Evolutionary conservation across 1,140 invertebrate genomes (phyloP), one percentile per base, ranked within the genome.

Genomic region (Drosophila mayri): DNA sequence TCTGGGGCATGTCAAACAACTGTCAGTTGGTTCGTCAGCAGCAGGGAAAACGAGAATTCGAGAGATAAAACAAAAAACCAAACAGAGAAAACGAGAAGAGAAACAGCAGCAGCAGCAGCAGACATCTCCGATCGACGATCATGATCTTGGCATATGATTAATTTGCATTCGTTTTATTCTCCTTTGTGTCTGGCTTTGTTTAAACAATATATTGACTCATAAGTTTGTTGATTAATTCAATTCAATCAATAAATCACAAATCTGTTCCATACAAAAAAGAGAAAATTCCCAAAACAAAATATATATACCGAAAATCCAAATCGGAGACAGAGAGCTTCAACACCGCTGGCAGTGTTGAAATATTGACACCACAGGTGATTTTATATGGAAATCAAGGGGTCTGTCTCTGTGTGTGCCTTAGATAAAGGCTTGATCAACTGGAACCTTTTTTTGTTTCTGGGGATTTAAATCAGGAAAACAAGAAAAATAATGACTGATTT

Each of bases 281-380:
- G 40, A 55, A 61, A 61, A 73, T 46, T 60, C 41, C 68, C 35
- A 40, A 50, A n/a, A 58, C n/a, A 37, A 63, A n/a, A 46, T 9
- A 47, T 9, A 18, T 30, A 18, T 12, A 30, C 11, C 32, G 22
- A 40, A 47, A 67, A 52, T 20, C 12, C 49, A 35, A 60, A 43
- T 54, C 62, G 78, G 62, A 80, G 73, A 86, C 73, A 77, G 37
- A 65, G 86, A 72, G 72, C 86, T 66, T 90, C 86, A 90, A 90
- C 86, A 90, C 86, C 79, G 86, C 78, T 81, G 86, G 79, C 82
- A 74, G 86, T 90, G 86, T 90, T 90, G 86, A 90, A 90, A 90
- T 90, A 90, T 90, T 90, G 86, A 86, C 86, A 90, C 86, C 86
- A 82, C 86, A 90, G 86, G 86, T 91, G 86, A 67, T 90, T 86